Conservation (phyloP, 1,140 invertebrate species). For the Grapholita molesta region DNA sequence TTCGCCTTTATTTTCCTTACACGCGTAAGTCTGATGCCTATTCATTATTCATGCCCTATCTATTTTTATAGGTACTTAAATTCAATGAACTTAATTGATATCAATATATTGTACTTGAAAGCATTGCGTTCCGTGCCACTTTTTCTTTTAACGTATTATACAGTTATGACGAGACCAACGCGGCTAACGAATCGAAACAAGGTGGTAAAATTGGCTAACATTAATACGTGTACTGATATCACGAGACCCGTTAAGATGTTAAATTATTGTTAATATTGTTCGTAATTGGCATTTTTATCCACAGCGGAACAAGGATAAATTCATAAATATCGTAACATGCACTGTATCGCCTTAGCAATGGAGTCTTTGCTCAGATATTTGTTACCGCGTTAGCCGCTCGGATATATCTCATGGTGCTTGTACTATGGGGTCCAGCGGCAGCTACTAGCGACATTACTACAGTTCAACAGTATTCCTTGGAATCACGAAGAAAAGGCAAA, state of each 20-base stretch:
- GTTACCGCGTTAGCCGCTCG: no score
- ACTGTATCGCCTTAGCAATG: no score
- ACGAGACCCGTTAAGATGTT: not conserved
- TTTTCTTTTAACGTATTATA: not conserved
- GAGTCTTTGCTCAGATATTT: no score
- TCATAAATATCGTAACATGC: no score
- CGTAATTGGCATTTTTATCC: no score
- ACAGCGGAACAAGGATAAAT: no score
- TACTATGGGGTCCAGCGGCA: no score
- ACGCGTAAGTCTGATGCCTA: not conserved
- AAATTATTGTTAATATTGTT: not conserved
- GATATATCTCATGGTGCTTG: no score
- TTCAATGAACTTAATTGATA: not conserved
- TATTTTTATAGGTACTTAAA: not conserved
- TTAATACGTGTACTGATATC: not conserved
- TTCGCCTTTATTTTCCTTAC: not conserved
- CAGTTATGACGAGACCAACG: not conserved
- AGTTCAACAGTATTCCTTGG: no score
- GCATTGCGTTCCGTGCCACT: not conserved
- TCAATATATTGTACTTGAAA: not conserved
- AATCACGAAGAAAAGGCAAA: no score
- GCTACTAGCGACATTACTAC: no score
- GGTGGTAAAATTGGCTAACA: conserved; percentile 6
- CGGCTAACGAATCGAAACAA: conserved; percentile 16
- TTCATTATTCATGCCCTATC: not conserved